These are phyloP conservation scores for Deroplatys truncata DNA, from an alignment of 2,888 invertebrate genomes.

Conservation along the genomic window DNA sequence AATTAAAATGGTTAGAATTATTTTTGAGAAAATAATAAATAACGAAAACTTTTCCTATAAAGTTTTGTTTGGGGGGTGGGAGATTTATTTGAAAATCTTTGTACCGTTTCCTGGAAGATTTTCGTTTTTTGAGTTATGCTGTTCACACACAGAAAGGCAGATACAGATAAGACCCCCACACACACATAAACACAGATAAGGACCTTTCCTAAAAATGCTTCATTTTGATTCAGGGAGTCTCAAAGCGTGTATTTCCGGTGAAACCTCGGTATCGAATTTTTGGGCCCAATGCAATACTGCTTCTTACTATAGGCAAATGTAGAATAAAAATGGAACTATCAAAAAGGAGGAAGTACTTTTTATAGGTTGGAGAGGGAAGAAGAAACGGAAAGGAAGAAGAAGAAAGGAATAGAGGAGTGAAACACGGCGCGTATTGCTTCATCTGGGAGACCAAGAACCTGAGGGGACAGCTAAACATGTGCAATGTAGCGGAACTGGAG, in stretches of 20 bases:
- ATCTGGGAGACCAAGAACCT: not conserved
- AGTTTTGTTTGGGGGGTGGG: too few relatives aligned
- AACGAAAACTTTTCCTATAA: too few relatives aligned
- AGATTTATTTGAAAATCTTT: too few relatives aligned
- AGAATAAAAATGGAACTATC: not conserved
- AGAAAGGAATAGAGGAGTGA: not conserved
- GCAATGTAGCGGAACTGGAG: not conserved
- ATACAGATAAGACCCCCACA: not conserved
- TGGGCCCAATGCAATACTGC: too few relatives aligned
- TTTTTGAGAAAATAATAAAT: too few relatives aligned
- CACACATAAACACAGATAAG: not conserved
- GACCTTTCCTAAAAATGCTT: not conserved
- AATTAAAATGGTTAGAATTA: too few relatives aligned
- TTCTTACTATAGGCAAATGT: too few relatives aligned
- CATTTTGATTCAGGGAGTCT: too few relatives aligned
- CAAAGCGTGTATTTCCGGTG: too few relatives aligned
- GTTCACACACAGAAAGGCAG: not conserved
- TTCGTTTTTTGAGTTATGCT: too few relatives aligned
- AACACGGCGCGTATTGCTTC: not conserved
- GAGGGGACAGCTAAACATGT: not conserved
- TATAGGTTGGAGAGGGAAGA: not conserved
- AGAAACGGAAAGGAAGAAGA: not conserved
- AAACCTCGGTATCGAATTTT: too few relatives aligned
- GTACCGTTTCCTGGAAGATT: too few relatives aligned
- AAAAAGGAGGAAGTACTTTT: not conserved